These are phyloP conservation scores for Synaphobranchus kaupii DNA, from an alignment of 2,797 vertebrate genomes.

Conservation along the genomic window DNA sequence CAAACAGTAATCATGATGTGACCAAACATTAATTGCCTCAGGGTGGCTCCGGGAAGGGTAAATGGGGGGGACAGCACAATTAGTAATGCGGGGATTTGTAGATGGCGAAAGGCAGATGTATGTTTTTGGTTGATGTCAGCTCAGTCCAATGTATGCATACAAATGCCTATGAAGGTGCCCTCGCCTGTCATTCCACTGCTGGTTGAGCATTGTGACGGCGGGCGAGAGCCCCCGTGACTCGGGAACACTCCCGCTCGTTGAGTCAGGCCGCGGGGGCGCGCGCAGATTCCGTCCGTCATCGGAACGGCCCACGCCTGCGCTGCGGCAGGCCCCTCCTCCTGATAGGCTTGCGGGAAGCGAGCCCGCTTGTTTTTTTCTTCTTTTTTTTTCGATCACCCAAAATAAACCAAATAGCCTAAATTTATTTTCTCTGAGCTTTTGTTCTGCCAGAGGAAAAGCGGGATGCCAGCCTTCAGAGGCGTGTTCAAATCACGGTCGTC, in stretches of 20 bases:
- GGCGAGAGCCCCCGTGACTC: not conserved
- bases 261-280: not conserved
- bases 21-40: slow-evolving; percentile 22
- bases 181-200: not conserved
- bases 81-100: slow-evolving; percentile 6
- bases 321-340: too few relatives aligned
- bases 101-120: slow-evolving; percentile 7
- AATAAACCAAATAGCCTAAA: not conserved
- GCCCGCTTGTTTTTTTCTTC: not conserved
- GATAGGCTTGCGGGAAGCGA: not conserved
- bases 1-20: slow-evolving; percentile 23
- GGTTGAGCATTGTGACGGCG: not conserved
- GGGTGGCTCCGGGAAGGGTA: not conserved
- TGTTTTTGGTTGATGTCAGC: not conserved
- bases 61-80: not conserved
- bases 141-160: not conserved
- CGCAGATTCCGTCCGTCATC: not conserved
- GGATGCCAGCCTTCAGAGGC: not conserved
- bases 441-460: not conserved
- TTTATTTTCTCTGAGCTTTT: not conserved
- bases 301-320: not conserved
- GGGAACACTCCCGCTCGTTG: not conserved
- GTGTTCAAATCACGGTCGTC: not conserved
- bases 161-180: slow-evolving; percentile 24
- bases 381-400: not conserved